Evolutionary conservation across 2,113 vertebrate genomes (phyloP).

Genomic region (Capra hircus): DNA sequence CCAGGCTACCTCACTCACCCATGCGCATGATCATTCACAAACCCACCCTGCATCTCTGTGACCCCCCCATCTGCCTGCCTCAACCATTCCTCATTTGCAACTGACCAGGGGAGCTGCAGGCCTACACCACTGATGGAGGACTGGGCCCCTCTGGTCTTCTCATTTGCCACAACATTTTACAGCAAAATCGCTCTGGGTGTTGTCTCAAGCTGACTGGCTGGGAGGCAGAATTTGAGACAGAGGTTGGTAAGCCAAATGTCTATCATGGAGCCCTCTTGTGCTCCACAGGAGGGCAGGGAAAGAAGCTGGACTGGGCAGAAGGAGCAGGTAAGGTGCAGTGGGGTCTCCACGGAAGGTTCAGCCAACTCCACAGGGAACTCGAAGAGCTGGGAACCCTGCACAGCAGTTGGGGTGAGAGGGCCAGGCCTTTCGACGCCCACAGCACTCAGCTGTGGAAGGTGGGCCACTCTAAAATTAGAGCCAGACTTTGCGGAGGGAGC

Average conservation of each 20-base stretch:
- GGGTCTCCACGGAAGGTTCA: background rate
- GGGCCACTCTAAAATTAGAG: background rate
- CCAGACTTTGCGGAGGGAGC: background rate
- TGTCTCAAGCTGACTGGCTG: background rate
- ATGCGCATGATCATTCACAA: background rate
- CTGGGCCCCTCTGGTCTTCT: background rate
- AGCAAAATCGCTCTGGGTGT: background rate
- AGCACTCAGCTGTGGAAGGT: background rate
- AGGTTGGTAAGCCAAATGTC: background rate
- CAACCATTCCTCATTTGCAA: background rate
- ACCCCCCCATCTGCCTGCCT: background rate
- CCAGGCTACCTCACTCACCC: background rate
- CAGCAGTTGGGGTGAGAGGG: background rate
- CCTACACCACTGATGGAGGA: background rate
- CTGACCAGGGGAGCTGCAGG: background rate
- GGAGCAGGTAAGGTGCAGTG: background rate
- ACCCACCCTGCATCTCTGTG: background rate
- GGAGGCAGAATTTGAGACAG: background rate
- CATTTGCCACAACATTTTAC: rapidly evolving
- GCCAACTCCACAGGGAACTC: background rate
- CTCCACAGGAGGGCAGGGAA: background rate
- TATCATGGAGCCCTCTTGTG: background rate
- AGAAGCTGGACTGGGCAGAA: background rate
- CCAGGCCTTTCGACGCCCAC: background rate
- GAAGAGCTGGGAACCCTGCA: background rate